phyloP scores from a whole-genome alignment of 2,113 vertebrate species.

The Nansenia antarctica region DNA sequence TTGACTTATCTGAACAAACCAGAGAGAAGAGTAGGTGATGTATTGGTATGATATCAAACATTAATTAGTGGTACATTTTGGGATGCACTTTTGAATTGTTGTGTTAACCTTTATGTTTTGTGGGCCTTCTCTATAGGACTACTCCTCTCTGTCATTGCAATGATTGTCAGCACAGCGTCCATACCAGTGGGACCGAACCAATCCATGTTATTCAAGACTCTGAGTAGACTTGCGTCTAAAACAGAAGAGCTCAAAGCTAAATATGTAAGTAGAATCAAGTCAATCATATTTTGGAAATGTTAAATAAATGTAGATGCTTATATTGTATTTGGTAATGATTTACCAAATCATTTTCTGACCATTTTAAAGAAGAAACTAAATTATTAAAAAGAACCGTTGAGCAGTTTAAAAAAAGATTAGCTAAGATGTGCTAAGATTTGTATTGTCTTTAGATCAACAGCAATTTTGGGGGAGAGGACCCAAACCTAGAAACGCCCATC shows the following conservation, averaged over 20 bases:
- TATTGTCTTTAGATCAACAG: constrained; percentile 17
- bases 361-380: not conserved
- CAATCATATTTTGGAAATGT: not conserved
- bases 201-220: not conserved
- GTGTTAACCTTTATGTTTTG: not conserved
- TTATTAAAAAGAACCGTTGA: not conserved
- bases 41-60: not conserved
- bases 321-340: not conserved
- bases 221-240: not conserved
- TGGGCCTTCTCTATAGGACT: constrained; percentile 14
- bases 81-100: not conserved
- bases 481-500: not conserved
- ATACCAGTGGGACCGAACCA: not conserved
- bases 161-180: not conserved
- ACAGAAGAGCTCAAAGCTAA: not conserved
- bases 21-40: not conserved
- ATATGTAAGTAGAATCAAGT: constrained; percentile 46
- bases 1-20: not conserved
- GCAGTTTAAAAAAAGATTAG: not conserved
- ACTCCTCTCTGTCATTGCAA: constrained; percentile 33
- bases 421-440: not conserved
- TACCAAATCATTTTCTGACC: no score
- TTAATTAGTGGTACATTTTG: not conserved
- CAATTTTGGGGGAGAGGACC: not conserved
- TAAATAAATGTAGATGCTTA: not conserved